Evolutionary conservation across 2,888 invertebrate species (phyloP).

Genomic region (Petrolisthes cinctipes): DNA sequence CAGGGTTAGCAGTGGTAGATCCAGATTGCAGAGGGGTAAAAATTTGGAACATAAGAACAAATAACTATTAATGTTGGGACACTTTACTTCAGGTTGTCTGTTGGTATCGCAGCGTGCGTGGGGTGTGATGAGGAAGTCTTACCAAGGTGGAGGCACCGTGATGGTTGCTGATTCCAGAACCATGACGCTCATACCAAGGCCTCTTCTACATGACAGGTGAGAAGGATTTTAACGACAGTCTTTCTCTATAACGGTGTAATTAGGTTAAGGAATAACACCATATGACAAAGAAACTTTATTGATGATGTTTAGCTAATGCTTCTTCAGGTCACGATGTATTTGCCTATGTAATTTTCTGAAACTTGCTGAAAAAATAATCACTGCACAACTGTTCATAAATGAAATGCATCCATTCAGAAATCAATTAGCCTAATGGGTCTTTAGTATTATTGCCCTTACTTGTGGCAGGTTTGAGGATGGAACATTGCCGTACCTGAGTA

Average conservation of each 20-base stretch:
- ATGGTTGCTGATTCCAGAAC: slow-evolving; percentile 82
- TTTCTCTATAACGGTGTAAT: neutral
- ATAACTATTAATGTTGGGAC: neutral
- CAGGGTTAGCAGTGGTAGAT: no score
- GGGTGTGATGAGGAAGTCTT: slow-evolving; percentile 77
- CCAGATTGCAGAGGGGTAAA: no score
- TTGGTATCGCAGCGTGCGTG: slow-evolving; percentile 59
- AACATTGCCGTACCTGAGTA: slow-evolving; percentile 87
- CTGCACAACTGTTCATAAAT: no score
- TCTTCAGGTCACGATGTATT: no score
- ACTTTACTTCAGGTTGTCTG: slow-evolving; percentile 53
- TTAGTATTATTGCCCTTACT: neutral
- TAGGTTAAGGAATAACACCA: neutral
- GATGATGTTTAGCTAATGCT: no score
- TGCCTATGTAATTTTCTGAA: no score
- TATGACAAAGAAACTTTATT: no score
- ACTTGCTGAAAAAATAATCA: neutral
- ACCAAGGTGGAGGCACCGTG: slow-evolving; percentile 96
- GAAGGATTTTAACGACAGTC: neutral
- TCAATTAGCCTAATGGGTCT: no score
- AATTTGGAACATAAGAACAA: no score
- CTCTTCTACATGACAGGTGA: slow-evolving; percentile 80
- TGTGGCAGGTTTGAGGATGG: slow-evolving; percentile 92
- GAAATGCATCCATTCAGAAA: no score
- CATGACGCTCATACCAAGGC: slow-evolving; percentile 80